Percentiles rank a stretch among this genome's conserved stretches.
Evolutionary conservation across 2,888 invertebrate species (phyloP).

Genomic region (Apotomis betuletana): DNA sequence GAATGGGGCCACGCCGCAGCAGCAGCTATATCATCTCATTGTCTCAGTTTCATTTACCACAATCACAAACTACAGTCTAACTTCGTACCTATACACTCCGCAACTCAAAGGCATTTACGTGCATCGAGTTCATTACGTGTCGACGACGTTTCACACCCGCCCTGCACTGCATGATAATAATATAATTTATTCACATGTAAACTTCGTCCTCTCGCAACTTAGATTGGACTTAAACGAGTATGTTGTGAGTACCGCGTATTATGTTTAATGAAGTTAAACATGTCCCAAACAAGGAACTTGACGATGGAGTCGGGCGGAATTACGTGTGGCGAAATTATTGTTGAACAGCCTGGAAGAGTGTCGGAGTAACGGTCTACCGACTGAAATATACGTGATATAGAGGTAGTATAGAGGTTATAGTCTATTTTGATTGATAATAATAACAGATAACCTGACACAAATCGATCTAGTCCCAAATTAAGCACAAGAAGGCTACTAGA

Average conservation of each 20-base stretch:
- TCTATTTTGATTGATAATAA: too few species aligned
- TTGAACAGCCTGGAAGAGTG: slow-evolving; percentile 45
- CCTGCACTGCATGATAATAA: slow-evolving; percentile 76
- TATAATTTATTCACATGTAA: slow-evolving; percentile 83
- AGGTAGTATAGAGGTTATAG: too few species aligned
- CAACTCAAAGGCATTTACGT: slow-evolving; percentile 52
- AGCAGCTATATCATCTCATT: slow-evolving; percentile 17
- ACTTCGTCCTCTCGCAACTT: slow-evolving; percentile 76
- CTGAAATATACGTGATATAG: background rate
- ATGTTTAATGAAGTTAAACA: slow-evolving; percentile 82
- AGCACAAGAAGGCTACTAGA: too few species aligned
- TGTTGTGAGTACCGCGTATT: slow-evolving; percentile 74
- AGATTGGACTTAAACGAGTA: slow-evolving; percentile 83
- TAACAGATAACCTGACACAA: too few species aligned
- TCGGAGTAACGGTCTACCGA: slow-evolving; percentile 46
- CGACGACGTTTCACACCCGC: slow-evolving; percentile 55
- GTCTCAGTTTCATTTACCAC: slow-evolving; percentile 29
- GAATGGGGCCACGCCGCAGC: background rate
- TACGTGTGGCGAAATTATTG: slow-evolving; percentile 51
- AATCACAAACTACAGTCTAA: slow-evolving; percentile 38
- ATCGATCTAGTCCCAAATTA: too few species aligned
- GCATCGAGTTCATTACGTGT: slow-evolving; percentile 49
- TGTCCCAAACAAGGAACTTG: slow-evolving; percentile 70
- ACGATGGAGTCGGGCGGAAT: slow-evolving; percentile 60
- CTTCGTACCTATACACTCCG: slow-evolving; percentile 42